Evolutionary conservation across 2,888 invertebrate species (phyloP).

Genomic region (Celastrina argiolus): DNA sequence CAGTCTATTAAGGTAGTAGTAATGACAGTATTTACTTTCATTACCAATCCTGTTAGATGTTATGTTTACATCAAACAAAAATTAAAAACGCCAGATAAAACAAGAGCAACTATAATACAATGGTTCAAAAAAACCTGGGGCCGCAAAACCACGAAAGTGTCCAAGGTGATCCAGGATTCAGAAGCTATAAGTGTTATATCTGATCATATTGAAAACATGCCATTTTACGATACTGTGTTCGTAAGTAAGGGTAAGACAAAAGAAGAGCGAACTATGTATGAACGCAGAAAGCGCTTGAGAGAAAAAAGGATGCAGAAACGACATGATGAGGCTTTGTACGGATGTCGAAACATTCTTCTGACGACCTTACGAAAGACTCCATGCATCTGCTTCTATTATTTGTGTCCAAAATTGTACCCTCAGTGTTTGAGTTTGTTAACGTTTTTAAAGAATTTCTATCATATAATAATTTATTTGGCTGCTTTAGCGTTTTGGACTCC

Average conservation of each 20-base stretch:
- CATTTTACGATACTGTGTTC: constrained; percentile 38
- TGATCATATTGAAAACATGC: constrained; percentile 43
- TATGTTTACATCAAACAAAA: constrained; percentile 36
- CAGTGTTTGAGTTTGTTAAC: constrained; percentile 44
- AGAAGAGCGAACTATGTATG: constrained; percentile 36
- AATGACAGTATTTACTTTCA: constrained; percentile 31
- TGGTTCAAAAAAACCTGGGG: constrained; percentile 36
- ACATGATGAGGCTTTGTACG: constrained; percentile 37
- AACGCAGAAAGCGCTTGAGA: constrained; percentile 34
- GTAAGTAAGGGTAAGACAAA: constrained; percentile 41
- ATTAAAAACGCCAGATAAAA: constrained; percentile 36
- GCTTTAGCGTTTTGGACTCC: constrained; percentile 37
- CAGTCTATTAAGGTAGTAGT: constrained; percentile 29
- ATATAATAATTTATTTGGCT: constrained; percentile 41
- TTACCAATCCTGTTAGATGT: constrained; percentile 40
- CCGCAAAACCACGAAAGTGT: constrained; percentile 42
- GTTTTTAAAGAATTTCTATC: constrained; percentile 38
- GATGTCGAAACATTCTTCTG: constrained; percentile 45
- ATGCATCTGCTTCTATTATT: constrained; percentile 51
- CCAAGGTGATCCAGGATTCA: constrained; percentile 41
- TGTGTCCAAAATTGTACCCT: constrained; percentile 52
- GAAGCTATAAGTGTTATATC: constrained; percentile 38
- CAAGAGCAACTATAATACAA: constrained; percentile 33
- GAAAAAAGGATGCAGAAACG: constrained; percentile 40
- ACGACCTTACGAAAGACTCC: constrained; percentile 48